Evolutionary conservation across 2,888 invertebrate genomes (phyloP).

Genomic region (Rhaphigaster nebulosa): DNA sequence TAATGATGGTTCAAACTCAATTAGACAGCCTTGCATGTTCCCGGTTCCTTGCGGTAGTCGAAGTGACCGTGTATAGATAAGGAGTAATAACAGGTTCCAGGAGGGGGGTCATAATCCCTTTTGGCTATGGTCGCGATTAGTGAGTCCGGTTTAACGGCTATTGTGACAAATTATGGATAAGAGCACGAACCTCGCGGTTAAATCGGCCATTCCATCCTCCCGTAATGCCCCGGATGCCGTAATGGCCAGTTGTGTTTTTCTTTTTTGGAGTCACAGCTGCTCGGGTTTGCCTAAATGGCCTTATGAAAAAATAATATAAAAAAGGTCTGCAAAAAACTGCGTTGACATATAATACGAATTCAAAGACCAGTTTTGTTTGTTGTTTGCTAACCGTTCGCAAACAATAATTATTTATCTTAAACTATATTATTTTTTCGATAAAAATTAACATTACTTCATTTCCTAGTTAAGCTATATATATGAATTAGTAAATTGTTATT

Average conservation of each 20-base stretch:
- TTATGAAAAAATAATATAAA: background rate
- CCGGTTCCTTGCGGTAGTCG: background rate
- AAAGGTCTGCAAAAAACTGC: background rate
- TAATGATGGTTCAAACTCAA: background rate
- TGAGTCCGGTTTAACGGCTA: slow-evolving; percentile 6
- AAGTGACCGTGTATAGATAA: background rate
- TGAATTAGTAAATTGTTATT: no score
- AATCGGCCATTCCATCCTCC: background rate
- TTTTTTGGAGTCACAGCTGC: background rate
- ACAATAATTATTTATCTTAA: background rate
- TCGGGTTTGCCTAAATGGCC: background rate
- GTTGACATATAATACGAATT: background rate
- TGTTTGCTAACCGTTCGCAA: background rate
- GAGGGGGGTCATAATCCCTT: background rate
- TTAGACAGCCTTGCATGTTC: background rate
- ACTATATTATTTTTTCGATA: no score
- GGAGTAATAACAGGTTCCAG: slow-evolving; percentile 7
- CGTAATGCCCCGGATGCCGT: background rate
- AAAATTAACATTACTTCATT: no score
- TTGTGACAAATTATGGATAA: slow-evolving; percentile 35
- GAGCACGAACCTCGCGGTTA: background rate
- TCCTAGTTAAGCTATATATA: no score
- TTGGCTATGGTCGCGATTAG: background rate
- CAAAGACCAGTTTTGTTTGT: background rate
- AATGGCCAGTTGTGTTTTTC: background rate